Evolutionary conservation across 2,797 vertebrate species (phyloP).

Genomic region (Fistularia commersonii): DNA sequence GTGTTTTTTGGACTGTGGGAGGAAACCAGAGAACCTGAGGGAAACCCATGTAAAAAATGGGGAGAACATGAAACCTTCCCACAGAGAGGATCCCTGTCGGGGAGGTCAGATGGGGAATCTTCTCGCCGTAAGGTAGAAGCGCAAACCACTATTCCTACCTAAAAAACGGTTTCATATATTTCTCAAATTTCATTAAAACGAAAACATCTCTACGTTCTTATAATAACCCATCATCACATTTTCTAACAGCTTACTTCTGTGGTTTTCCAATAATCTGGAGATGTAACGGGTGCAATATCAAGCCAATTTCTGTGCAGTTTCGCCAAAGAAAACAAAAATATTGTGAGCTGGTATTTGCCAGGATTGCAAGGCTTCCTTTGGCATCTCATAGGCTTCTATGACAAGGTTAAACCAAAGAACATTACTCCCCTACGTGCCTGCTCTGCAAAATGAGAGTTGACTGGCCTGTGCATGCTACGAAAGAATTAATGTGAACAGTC

Average conservation of each 20-base stretch:
- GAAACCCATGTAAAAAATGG: no score
- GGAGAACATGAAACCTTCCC: no score
- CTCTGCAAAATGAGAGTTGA: conserved; percentile 61
- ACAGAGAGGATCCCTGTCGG: no score
- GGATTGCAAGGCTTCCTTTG: conserved; percentile 53
- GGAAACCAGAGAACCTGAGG: no score
- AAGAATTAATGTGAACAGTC: conserved; percentile 61
- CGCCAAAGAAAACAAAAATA: conserved; percentile 55
- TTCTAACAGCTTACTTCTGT: not conserved
- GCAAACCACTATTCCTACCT: no score
- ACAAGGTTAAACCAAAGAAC: conserved; percentile 73
- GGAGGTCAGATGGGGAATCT: no score
- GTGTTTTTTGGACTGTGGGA: no score
- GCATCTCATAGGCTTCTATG: conserved; percentile 57
- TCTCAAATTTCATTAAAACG: no score
- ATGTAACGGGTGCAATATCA: conserved; percentile 37
- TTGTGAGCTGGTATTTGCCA: conserved; percentile 44
- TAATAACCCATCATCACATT: no score
- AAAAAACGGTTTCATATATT: no score
- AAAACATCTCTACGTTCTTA: no score
- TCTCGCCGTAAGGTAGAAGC: no score
- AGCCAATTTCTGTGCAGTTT: conserved; percentile 37
- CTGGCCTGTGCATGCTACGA: conserved; percentile 37
- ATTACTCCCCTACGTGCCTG: conserved; percentile 44
- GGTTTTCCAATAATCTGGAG: conserved; percentile 27